These are phyloP conservation scores for Siphlonurus alternatus DNA, from an alignment of 2,888 invertebrate species.

Conservation along the genomic window DNA sequence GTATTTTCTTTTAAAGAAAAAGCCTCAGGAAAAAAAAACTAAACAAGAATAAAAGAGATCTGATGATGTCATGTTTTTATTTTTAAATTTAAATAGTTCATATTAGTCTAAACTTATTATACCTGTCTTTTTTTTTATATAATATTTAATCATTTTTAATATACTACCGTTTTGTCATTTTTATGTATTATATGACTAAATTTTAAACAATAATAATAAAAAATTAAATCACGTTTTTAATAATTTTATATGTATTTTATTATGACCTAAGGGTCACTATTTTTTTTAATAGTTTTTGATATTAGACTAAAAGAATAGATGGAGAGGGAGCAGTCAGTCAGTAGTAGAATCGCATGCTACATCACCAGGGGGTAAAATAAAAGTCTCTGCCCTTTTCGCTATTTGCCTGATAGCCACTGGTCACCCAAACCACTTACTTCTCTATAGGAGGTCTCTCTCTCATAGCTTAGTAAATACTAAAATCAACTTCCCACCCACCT, in stretches of 20 bases:
- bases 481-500: background rate
- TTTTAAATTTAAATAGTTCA: no score
- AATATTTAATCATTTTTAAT: no score
- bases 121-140: no score
- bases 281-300: background rate
- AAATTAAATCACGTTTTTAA: no score
- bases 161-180: no score
- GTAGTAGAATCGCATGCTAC: background rate
- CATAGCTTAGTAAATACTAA: background rate
- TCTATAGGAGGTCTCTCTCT: background rate
- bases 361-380: background rate
- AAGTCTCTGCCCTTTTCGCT: background rate
- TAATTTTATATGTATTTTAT: no score
- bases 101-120: no score
- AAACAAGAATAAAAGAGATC: background rate
- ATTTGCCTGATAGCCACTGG: constrained; percentile 1
- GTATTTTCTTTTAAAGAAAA: background rate
- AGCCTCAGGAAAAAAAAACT: background rate
- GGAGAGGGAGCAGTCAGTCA: background rate
- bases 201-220: no score
- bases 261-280: background rate
- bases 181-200: no score
- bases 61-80: no score
- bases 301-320: background rate
- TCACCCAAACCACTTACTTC: constrained; percentile 2